Evolutionary conservation across 2,888 invertebrate species (phyloP).

Genomic region (Charanyca ferruginea): DNA sequence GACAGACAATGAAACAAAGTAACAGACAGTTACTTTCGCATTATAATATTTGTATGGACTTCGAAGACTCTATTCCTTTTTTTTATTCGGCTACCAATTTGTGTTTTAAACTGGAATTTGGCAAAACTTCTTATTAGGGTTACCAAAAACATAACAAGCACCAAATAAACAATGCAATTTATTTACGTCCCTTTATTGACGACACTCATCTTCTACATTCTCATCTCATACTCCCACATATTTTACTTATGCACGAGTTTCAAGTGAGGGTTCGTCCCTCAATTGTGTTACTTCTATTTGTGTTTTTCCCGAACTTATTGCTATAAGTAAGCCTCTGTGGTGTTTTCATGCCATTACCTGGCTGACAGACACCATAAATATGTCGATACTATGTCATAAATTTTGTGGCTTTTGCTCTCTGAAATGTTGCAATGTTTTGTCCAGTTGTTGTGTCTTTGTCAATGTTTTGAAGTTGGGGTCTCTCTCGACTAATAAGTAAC

Average conservation of each 20-base stretch:
- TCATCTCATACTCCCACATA: slow-evolving; percentile 45
- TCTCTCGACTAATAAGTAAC: slow-evolving; percentile 1
- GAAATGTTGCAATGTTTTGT: slow-evolving; percentile 72
- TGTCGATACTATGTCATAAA: slow-evolving; percentile 83
- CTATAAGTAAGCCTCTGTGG: slow-evolving; percentile 81
- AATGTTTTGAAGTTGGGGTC: slow-evolving; percentile 27
- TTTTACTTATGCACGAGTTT: slow-evolving; percentile 81
- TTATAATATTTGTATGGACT: too few species aligned
- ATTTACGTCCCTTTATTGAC: slow-evolving; percentile 72
- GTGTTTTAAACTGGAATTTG: not conserved
- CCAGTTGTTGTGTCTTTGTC: slow-evolving; percentile 55
- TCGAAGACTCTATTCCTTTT: too few species aligned
- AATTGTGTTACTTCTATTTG: slow-evolving; percentile 83
- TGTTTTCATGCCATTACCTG: slow-evolving; percentile 90
- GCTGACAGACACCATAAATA: slow-evolving; percentile 88
- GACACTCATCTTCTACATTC: slow-evolving; percentile 74
- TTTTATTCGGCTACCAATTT: not conserved
- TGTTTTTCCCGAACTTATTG: slow-evolving; percentile 81
- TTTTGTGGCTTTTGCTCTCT: slow-evolving; percentile 75
- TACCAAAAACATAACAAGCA: slow-evolving; percentile 29
- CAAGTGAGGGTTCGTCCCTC: slow-evolving; percentile 72
- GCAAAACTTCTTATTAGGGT: too few species aligned
- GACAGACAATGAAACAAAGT: too few species aligned
- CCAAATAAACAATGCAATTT: slow-evolving; percentile 71
- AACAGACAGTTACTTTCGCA: too few species aligned